Conservation (phyloP, 2,888 invertebrate genomes). For the Nemurella pictetii region DNA sequence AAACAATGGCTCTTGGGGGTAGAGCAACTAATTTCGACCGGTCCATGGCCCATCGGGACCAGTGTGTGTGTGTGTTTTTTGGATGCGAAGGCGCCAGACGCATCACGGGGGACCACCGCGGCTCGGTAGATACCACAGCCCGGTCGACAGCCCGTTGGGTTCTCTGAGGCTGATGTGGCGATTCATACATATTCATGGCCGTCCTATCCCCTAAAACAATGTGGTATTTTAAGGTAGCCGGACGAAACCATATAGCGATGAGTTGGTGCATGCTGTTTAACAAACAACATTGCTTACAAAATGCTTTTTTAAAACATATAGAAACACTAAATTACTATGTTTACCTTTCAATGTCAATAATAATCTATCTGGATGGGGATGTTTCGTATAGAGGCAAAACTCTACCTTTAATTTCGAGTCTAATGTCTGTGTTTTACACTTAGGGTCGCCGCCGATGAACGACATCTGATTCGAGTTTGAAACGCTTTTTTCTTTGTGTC, state of each 20-base stretch:
- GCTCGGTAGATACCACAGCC: too few relatives aligned
- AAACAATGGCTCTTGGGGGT: constrained; percentile 4
- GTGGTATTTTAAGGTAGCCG: not conserved
- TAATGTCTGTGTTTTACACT: not conserved
- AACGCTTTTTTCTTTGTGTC: not conserved
- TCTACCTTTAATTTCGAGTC: not conserved
- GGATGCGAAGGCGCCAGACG: not conserved
- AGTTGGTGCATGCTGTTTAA: not conserved
- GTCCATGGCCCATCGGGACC: not conserved
- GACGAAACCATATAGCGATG: not conserved
- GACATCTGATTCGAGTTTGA: not conserved
- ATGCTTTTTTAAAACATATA: not conserved
- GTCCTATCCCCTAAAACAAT: not conserved
- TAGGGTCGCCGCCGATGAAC: not conserved
- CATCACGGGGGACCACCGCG: not conserved
- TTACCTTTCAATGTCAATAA: not conserved
- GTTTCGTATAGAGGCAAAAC: not conserved
- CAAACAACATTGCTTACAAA: not conserved
- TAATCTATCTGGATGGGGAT: not conserved
- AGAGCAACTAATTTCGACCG: constrained; percentile 14
- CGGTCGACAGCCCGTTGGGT: not conserved
- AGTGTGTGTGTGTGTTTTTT: not conserved
- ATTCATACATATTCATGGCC: not conserved
- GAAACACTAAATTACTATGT: not conserved
- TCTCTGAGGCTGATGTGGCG: not conserved